Conservation (phyloP, 2,797 vertebrate genomes). For the Manis crassicaudata region DNA sequence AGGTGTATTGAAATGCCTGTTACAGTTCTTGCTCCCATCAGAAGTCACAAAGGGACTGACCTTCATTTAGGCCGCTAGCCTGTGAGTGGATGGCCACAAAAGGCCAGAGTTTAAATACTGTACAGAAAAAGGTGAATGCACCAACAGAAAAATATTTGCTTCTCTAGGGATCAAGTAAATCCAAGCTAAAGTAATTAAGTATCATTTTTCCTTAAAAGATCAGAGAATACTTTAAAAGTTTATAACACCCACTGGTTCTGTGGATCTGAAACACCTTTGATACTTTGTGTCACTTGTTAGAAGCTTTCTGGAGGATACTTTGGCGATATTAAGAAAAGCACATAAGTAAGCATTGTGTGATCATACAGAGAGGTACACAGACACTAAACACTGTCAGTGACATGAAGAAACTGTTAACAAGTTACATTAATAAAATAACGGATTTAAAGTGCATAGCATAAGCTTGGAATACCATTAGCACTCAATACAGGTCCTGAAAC, state of each 20-base stretch:
- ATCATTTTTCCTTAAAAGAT: neutral
- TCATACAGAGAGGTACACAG: neutral
- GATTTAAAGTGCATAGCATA: neutral
- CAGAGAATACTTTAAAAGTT: neutral
- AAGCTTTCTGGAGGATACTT: neutral
- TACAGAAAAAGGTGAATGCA: conserved; percentile 8
- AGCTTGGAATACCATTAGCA: neutral
- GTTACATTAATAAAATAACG: conserved; percentile 23
- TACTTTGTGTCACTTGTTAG: neutral
- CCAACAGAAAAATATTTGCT: neutral
- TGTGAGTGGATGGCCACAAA: no score
- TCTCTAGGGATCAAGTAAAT: neutral
- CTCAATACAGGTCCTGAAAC: neutral
- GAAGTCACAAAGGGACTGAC: no score
- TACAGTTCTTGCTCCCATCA: no score
- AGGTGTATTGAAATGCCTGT: no score
- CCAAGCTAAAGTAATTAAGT: neutral
- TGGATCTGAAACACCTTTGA: neutral
- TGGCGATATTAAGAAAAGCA: neutral
- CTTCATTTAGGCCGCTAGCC: no score
- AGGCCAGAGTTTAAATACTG: conserved; percentile 27
- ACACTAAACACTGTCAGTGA: neutral
- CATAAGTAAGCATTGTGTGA: neutral
- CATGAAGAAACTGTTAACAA: conserved; percentile 21
- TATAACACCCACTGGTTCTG: neutral